Base-by-base conservation (phyloP, 2,888 invertebrate species). In the Ochlodes sylvanus region DNA sequence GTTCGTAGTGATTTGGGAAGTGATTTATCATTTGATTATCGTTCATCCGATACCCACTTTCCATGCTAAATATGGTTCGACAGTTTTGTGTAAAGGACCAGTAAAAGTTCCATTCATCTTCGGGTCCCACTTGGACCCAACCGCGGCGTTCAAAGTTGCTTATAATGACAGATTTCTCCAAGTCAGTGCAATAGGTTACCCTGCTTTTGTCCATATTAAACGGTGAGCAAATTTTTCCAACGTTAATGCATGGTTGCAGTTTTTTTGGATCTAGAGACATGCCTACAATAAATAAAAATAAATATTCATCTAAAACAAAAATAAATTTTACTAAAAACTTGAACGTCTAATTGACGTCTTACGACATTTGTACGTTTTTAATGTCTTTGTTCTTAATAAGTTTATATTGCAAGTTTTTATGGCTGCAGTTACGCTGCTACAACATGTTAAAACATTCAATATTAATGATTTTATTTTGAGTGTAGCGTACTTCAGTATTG, bases 101-200 rank as follows among this genome's bases (percentile, higher is more conserved):
- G 83, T 98, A 98, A 81, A 98, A 96, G 84, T 98, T 97, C 98
- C 98, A 98, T 77, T 98, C 97, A 80, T 98, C 98, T 76, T 97
- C 97, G 0, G 97, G 96, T 3, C 95, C 95, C 3, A 77, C 98
- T 83, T 96, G 96, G n/a, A 94, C 87, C 98, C 98, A 98, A 7
- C 97, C 97, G 64, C 98, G 93, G 80, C 97, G 97, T 77, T 98
- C 98, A 84, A 98, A 98, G 87, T 98, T 98, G 75, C 96, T 96
- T 27, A 97, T 94, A 67, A 98, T 94, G 15, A 98, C 98, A 50
- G 97, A 98, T 86, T 98, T 98, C 81, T 98, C 98, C 80, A 97
- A 94, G 86, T 97, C 97, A 21, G 96, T 96, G 77, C 96, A 77
- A 72, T 96, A 75, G 1, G 73, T 75, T 34, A 75, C 73, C 67